A percentile compares a stretch with the other conserved stretches of the same genome.
Evolutionary conservation across 2,113 vertebrate species (phyloP).

Genomic region (Oncorhynchus masou): DNA sequence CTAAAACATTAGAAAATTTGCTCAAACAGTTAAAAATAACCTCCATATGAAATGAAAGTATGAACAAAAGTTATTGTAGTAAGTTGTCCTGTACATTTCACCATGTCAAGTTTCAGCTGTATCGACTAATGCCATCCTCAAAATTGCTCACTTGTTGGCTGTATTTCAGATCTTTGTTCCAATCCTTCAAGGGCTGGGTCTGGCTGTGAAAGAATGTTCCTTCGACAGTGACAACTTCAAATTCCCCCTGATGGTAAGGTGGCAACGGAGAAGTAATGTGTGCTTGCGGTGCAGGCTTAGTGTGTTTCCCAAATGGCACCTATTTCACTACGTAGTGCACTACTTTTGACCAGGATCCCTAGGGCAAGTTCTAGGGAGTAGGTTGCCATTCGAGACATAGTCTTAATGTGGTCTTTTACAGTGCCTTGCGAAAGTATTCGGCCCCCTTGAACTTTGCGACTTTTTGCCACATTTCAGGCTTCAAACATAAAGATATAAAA

Average conservation of each 20-base stretch:
- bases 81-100: neutral
- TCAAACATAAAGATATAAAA: too few species aligned
- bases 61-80: too few species aligned
- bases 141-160: conserved; percentile 15
- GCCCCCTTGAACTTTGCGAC: too few species aligned
- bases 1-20: too few species aligned
- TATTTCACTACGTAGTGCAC: too few species aligned
- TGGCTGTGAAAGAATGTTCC: conserved; percentile 95
- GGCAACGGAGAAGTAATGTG: neutral
- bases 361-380: too few species aligned
- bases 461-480: too few species aligned
- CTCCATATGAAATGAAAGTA: too few species aligned
- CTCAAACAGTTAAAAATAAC: too few species aligned
- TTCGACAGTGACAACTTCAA: conserved; percentile 98
- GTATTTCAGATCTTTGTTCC: conserved; percentile 89
- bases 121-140: neutral
- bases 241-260: conserved; percentile 94
- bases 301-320: too few species aligned
- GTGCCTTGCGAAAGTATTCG: too few species aligned
- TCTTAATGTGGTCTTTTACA: neutral
- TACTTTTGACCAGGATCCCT: too few species aligned
- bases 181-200: conserved; percentile 90
- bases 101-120: neutral
- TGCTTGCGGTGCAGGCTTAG: neutral
- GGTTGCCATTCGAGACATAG: neutral